Base-by-base conservation (phyloP, 2,888 invertebrate genomes). In the Esperia sulphurella region DNA sequence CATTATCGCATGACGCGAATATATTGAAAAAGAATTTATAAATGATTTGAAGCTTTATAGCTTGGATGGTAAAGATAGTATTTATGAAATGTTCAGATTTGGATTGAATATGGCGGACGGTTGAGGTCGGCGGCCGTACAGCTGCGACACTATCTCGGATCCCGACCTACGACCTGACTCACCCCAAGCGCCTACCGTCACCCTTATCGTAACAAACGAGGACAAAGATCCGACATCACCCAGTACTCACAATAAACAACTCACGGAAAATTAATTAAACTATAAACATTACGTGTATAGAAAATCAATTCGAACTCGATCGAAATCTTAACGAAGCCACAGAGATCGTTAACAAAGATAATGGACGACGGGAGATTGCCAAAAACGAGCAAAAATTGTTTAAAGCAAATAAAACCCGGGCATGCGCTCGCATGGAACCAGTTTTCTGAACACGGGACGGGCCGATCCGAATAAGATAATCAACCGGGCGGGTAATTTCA, bases 361-460 rank as follows among this genome's bases (percentile, higher is more conserved):
- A 86, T 85, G 76, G 80, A 68, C 70, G 63, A 55, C 56, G 49
- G 60, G 68, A 76, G 80, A 83, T 86, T 83, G 85, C 84, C 82
- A 84, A 88, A 89, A 80, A 84, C 72, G 78, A 86, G 79, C 82
- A 89, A 88, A 85, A 83, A 75, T 79, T 71, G 69, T 77, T 75
- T 79, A 87, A 86, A 87, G 76, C 84, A 88, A 89, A 89, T 84
- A 87, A 86, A 88, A 79, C 69, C 76, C 14, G 75, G 70, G 76
- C 81, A 70, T 77, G 83, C 79, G 79, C 72, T 68, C 60, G 66
- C 59, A 64, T 53, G 68, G 70, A 83, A 86, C 86, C 81, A 63
- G 85, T 85, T 82, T 58, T 58, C 61, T 63, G 69, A 68, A 63
- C 64, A 55, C 53, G 60, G 70, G 65, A 62, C 64, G 70, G 74